These are phyloP conservation scores for Dipus sagitta DNA, from an alignment of 2,797 vertebrate genomes.

Conservation along the genomic window DNA sequence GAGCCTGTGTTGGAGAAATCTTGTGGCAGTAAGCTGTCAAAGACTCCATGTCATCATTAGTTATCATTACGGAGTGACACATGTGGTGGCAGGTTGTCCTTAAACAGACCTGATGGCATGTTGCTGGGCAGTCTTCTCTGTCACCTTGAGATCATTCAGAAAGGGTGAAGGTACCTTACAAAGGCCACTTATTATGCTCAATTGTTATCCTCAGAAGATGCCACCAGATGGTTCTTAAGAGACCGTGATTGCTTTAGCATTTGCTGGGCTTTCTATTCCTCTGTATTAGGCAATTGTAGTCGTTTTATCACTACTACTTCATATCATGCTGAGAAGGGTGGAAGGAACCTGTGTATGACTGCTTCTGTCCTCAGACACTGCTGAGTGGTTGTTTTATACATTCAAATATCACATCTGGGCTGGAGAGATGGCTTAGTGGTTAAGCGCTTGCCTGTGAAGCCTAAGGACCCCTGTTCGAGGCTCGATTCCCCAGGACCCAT, in stretches of 20 bases:
- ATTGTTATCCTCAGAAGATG: background rate
- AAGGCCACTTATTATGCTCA: background rate
- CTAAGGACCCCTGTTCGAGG: too few relatives aligned
- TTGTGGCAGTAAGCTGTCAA: constrained; percentile 8
- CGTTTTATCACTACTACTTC: background rate
- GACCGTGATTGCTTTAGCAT: constrained; percentile 18
- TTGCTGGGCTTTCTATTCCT: constrained; percentile 18
- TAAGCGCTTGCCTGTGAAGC: too few relatives aligned
- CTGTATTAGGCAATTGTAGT: background rate
- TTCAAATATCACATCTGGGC: background rate
- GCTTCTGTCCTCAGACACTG: background rate
- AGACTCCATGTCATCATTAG: background rate
- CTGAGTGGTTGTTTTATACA: background rate
- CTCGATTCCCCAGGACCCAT: too few relatives aligned
- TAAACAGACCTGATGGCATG: background rate
- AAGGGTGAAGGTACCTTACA: constrained; percentile 38
- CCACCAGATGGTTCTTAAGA: background rate
- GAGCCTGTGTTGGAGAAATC: constrained; percentile 27
- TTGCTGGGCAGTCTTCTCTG: background rate
- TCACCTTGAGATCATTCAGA: background rate
- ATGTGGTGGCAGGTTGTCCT: background rate
- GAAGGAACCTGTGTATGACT: background rate
- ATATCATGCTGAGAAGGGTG: background rate
- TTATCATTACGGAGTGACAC: constrained; percentile 23
- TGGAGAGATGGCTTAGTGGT: too few relatives aligned